Evolutionary conservation across 2,888 invertebrate genomes (phyloP), one percentile per base, ranked within the genome.

Genomic region (Thalpophila matura): DNA sequence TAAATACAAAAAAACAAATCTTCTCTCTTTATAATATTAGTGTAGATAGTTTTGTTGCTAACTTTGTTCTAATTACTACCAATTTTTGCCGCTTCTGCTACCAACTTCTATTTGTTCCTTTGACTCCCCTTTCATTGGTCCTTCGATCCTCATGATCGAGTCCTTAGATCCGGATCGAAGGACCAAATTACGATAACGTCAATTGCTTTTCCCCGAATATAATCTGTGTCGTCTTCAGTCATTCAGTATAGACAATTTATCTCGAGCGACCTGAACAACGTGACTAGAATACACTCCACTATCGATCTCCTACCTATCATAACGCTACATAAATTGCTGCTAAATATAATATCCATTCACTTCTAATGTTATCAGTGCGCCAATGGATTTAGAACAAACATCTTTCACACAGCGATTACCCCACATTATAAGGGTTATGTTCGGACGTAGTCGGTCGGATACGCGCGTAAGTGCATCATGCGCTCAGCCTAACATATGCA

Each of bases 391-490:
- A 40, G 22, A 49, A 53, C 18, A 40, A 27, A 35, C n/a, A 35
- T 29, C 26, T 66, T 56, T 22, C 31, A 35, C 26, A 18, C n/a
- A 22, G 6, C 14, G 63, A 38, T 70, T 70, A 61, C 27, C 46
- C 42, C 38, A 45, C 37, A 51, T n/a, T 33, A 22, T n/a, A 53
- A 37, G 53, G 75, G 49, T 35, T 45, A 42, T 47, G 75, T 27
- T 26, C 37, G 40, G 31, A 49, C 27, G 43, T 46, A 63, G 16
- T 50, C 55, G 49, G 29, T 56, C 35, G 38, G 29, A 38, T 59
- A 37, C 45, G 62, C 63, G 49, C 35, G 56, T 47, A 24, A 66
- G 16, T 79, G 74, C 79, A 77, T 77, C 61, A 79, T 64, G 56
- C 61, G 74, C 63, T 79, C 42, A 46, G 37, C 43, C 40, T 67